Percentiles rank a stretch among this genome's conserved stretches.
These are phyloP conservation scores for Aramus guarauna DNA, from an alignment of 2,113 vertebrate genomes.

Conservation along the genomic window DNA sequence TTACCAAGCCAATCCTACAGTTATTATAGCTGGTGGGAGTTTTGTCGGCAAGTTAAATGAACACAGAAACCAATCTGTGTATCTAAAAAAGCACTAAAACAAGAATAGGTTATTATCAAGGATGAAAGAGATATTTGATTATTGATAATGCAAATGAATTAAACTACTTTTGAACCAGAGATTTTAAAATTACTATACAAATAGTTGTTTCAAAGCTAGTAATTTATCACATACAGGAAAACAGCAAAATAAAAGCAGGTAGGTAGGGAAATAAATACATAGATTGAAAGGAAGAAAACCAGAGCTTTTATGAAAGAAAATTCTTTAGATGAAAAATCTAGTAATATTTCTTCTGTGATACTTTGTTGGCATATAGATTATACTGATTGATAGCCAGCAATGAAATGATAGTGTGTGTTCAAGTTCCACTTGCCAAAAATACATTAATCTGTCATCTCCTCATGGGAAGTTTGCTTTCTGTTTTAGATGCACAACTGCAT, in stretches of 20 bases:
- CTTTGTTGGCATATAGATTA: background rate
- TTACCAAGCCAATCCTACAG: background rate
- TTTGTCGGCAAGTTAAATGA: background rate
- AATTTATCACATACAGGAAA: background rate
- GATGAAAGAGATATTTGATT: background rate
- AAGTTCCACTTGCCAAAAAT: background rate
- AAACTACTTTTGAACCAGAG: background rate
- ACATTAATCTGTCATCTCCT: background rate
- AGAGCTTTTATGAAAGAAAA: background rate
- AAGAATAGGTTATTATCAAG: background rate
- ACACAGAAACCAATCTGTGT: background rate
- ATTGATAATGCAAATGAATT: background rate
- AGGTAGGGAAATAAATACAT: background rate
- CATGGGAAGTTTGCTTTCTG: background rate
- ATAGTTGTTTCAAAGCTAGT: background rate
- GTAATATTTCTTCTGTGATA: background rate
- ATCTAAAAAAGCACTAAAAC: background rate
- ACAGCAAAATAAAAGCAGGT: background rate
- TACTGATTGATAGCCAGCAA: background rate
- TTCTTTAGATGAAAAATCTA: background rate
- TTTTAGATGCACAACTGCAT: background rate
- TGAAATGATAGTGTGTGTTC: background rate
- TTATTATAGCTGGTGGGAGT: background rate
- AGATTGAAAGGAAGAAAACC: background rate
- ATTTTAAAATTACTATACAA: background rate